Percentiles rank a stretch among this genome's conserved stretches.
Evolutionary conservation across 2,888 invertebrate genomes (phyloP).

Genomic region (Eristalis tenax): DNA sequence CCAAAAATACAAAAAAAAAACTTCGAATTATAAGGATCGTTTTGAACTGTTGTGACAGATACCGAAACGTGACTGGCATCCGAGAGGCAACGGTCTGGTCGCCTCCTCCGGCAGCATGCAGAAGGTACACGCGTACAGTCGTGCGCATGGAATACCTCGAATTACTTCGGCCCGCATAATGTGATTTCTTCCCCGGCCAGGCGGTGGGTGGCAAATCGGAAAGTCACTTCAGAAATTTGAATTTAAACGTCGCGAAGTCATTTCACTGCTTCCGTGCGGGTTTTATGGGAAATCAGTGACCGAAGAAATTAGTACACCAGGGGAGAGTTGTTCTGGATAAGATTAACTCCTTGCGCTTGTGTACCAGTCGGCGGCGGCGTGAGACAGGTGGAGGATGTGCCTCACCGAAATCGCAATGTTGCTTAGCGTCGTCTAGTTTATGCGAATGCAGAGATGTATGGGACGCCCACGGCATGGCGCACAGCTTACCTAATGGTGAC

Average conservation of each 20-base stretch:
- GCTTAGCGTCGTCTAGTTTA: background rate
- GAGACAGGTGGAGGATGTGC: background rate
- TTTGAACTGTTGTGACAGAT: conserved; percentile 63
- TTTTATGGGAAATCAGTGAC: conserved; percentile 69
- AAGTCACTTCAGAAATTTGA: conserved; percentile 57
- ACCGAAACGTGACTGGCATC: conserved; percentile 58
- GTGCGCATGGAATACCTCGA: conserved; percentile 64
- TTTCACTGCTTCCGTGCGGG: conserved; percentile 31
- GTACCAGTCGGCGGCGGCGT: background rate
- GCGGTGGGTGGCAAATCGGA: conserved; percentile 9
- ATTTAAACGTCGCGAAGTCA: conserved; percentile 63
- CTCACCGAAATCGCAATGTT: background rate
- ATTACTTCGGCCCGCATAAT: conserved; percentile 60
- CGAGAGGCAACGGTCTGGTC: conserved; percentile 9
- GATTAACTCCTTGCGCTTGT: background rate
- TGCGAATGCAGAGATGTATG: conserved; percentile 3
- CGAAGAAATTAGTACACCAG: conserved; percentile 63
- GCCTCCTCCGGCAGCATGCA: background rate
- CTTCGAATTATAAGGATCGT: conserved; percentile 59
- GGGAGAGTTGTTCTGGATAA: background rate
- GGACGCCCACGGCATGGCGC: background rate
- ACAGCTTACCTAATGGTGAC: conserved; percentile 35
- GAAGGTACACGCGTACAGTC: conserved; percentile 7
- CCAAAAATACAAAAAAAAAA: conserved; percentile 26
- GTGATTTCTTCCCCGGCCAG: conserved; percentile 13